A percentile compares a stretch with the other conserved stretches of the same genome.
Evolutionary conservation across 2,113 vertebrate species (phyloP).

Genomic region (Mobula birostris): DNA sequence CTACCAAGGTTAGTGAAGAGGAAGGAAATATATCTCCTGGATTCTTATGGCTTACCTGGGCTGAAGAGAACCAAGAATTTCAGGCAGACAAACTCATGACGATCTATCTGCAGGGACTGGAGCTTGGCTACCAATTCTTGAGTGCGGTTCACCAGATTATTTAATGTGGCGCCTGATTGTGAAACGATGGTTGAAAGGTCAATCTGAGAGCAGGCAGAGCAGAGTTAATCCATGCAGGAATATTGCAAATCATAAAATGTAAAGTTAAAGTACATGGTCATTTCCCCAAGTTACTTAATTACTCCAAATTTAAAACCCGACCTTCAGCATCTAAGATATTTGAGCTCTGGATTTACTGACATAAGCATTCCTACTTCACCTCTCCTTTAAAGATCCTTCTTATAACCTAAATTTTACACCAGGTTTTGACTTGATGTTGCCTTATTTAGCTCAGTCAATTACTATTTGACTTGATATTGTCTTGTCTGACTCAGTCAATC

Average conservation of each 20-base stretch:
- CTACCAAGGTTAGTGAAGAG: no score
- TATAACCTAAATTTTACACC: neutral
- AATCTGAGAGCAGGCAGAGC: slow-evolving; percentile 51
- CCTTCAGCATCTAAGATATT: neutral
- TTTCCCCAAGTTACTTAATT: neutral
- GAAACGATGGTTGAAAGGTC: slow-evolving; percentile 58
- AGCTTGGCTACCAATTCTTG: slow-evolving; percentile 65
- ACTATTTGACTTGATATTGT: neutral
- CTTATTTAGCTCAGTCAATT: neutral
- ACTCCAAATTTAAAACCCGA: neutral
- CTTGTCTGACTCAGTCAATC: neutral
- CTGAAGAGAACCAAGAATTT: slow-evolving; percentile 70
- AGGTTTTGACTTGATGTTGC: neutral
- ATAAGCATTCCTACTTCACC: neutral
- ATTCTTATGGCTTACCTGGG: slow-evolving; percentile 49
- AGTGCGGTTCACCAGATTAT: slow-evolving; percentile 58
- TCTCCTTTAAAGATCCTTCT: neutral
- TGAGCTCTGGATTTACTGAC: neutral
- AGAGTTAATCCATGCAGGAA: neutral
- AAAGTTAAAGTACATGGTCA: neutral
- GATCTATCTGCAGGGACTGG: slow-evolving; percentile 60
- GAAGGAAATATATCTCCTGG: neutral
- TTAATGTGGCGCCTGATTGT: slow-evolving; percentile 58
- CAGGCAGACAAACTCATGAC: slow-evolving; percentile 64
- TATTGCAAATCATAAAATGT: neutral